These are phyloP conservation scores for Wiebesia pumilae DNA, from an alignment of 1,140 invertebrate genomes.

Conservation along the genomic window DNA sequence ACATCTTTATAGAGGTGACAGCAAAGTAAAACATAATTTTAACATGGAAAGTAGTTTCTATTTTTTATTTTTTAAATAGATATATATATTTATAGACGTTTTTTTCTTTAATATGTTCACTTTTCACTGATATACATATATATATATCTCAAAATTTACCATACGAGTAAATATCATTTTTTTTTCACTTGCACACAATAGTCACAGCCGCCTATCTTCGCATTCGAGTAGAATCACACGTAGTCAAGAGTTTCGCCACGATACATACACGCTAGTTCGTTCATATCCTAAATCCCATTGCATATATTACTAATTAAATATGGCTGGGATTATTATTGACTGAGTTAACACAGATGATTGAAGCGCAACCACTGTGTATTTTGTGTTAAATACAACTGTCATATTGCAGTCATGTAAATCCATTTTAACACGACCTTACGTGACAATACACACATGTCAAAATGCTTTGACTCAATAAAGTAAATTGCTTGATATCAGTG, in stretches of 20 bases:
- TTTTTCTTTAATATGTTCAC: constrained; percentile 39
- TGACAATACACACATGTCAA: not conserved
- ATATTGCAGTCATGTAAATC: constrained; percentile 12
- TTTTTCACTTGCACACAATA: constrained; percentile 47
- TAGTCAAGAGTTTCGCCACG: constrained; percentile 26
- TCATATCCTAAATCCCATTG: constrained; percentile 52
- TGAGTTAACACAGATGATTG: constrained; percentile 48
- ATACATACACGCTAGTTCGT: constrained; percentile 50
- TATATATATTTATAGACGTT: constrained; percentile 46
- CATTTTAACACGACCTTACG: not conserved
- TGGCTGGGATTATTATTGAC: constrained; percentile 66
- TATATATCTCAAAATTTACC: constrained; percentile 56
- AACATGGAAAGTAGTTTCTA: constrained; percentile 59
- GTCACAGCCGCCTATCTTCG: constrained; percentile 51
- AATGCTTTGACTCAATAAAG: constrained; percentile 30
- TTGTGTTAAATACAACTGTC: constrained; percentile 5
- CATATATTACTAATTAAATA: constrained; percentile 61
- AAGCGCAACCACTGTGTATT: not conserved
- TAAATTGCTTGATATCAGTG: constrained; percentile 36
- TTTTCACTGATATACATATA: constrained; percentile 46
- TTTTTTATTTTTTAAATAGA: constrained; percentile 45
- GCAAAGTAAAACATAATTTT: constrained; percentile 58
- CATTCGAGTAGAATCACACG: constrained; percentile 42
- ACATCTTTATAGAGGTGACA: constrained; percentile 39
- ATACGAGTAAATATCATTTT: constrained; percentile 56